A percentile compares a stretch with the other conserved stretches of the same genome.
Evolutionary conservation across 2,113 vertebrate genomes (phyloP).

Genomic region (Cyphomyrus discorhynchus): DNA sequence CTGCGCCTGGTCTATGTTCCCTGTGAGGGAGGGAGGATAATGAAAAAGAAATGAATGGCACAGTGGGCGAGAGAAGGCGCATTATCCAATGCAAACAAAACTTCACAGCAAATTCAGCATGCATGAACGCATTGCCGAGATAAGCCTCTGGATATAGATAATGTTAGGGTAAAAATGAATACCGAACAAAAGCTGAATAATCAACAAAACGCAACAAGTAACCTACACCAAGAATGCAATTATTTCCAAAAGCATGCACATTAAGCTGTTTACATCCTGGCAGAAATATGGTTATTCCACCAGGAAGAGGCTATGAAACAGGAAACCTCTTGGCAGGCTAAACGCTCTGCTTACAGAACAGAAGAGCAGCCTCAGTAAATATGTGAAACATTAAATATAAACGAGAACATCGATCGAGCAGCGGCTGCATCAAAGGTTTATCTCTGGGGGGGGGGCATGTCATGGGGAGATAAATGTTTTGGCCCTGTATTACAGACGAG

Average conservation of each 20-base stretch:
- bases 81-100: background rate
- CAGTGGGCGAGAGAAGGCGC: background rate
- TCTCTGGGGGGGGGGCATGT: background rate
- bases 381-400: background rate
- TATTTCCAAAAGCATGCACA: background rate
- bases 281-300: background rate
- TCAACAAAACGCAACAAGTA: background rate
- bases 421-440: background rate
- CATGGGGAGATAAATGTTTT: background rate
- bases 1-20: conserved; percentile 97
- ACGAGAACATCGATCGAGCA: background rate
- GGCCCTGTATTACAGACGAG: background rate
- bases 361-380: background rate
- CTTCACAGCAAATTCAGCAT: background rate
- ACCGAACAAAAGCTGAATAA: background rate
- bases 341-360: background rate
- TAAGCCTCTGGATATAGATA: background rate
- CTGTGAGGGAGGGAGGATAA: conserved; percentile 52
- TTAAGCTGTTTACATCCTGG: background rate
- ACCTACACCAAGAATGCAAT: background rate
- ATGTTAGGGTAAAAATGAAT: background rate
- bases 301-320: background rate
- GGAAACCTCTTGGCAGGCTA: background rate
- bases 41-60: background rate
- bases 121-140: background rate